phyloP scores from a whole-genome alignment of 2,113 vertebrate species.

The Passer domesticus region DNA sequence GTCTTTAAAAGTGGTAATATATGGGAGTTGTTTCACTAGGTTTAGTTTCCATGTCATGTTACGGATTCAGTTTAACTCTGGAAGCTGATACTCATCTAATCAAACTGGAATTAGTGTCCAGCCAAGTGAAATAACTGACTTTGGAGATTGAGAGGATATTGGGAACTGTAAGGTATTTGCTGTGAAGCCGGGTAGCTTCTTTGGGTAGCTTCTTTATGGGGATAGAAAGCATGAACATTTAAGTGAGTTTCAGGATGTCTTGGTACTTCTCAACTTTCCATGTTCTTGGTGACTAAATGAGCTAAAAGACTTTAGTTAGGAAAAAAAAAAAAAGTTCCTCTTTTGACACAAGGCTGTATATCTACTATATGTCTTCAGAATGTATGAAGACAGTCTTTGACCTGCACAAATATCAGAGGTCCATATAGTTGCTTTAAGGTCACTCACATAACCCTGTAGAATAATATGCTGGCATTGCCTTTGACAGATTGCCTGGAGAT shows the following conservation, averaged over 20 bases:
- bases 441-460: constrained; percentile 11
- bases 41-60: not conserved
- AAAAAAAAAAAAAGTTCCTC: not conserved
- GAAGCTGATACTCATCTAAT: not conserved
- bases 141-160: not conserved
- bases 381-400: constrained; percentile 43
- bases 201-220: not conserved
- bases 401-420: constrained; percentile 50
- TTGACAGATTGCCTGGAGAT: constrained; percentile 29
- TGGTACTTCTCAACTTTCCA: not conserved
- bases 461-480: constrained; percentile 34
- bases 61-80: not conserved
- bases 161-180: not conserved
- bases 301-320: not conserved
- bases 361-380: not conserved
- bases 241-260: not conserved
- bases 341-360: not conserved
- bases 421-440: constrained; percentile 31
- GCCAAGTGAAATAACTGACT: not conserved
- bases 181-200: not conserved
- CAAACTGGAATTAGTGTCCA: not conserved
- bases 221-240: accelerated
- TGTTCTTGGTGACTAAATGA: not conserved
- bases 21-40: not conserved
- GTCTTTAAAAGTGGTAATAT: not conserved